Conservation (phyloP, 1,140 invertebrate species). For the Pollicipes pollicipes region DNA sequence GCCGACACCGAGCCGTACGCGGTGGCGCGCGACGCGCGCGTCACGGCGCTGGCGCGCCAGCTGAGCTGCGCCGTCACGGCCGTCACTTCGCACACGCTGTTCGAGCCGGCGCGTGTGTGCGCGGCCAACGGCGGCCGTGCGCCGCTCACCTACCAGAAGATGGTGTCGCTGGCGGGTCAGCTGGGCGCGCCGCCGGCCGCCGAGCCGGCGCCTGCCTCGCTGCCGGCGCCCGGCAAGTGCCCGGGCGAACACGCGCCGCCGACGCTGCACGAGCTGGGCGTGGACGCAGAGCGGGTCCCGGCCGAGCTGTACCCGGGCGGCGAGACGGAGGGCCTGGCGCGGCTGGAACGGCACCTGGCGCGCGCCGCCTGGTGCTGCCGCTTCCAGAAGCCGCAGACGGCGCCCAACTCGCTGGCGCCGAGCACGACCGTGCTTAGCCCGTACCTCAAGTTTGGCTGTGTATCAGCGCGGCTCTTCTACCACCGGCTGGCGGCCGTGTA, state of each 20-base stretch:
- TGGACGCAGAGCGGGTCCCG: constrained; percentile 28
- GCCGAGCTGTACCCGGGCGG: constrained; percentile 41
- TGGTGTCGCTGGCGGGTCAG: constrained; percentile 38
- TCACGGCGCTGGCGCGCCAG: constrained; percentile 38
- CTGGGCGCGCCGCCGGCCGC: constrained; percentile 34
- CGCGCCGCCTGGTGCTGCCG: constrained; percentile 47
- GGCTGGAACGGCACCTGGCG: constrained; percentile 38
- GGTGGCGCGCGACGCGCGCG: constrained; percentile 37
- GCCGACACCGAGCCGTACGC: constrained; percentile 51
- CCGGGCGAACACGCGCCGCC: constrained; percentile 20
- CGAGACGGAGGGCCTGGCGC: constrained; percentile 44
- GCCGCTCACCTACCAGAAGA: constrained; percentile 50
- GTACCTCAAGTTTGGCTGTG: constrained; percentile 41
- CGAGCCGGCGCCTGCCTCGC: constrained; percentile 27
- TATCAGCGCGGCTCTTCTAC: constrained; percentile 39
- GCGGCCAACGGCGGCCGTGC: constrained; percentile 41
- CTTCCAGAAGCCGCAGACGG: constrained; percentile 55
- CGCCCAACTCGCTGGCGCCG: constrained; percentile 46
- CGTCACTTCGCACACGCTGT: constrained; percentile 48
- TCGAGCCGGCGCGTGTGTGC: constrained; percentile 41
- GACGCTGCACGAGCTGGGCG: constrained; percentile 37
- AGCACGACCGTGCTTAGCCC: constrained; percentile 54
- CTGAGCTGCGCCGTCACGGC: constrained; percentile 39
- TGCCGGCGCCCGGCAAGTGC: constrained; percentile 31
- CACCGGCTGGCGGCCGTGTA: constrained; percentile 37